Conservation (phyloP, 2,888 invertebrate species). For the Ashinkailepas kermadecensis region DNA sequence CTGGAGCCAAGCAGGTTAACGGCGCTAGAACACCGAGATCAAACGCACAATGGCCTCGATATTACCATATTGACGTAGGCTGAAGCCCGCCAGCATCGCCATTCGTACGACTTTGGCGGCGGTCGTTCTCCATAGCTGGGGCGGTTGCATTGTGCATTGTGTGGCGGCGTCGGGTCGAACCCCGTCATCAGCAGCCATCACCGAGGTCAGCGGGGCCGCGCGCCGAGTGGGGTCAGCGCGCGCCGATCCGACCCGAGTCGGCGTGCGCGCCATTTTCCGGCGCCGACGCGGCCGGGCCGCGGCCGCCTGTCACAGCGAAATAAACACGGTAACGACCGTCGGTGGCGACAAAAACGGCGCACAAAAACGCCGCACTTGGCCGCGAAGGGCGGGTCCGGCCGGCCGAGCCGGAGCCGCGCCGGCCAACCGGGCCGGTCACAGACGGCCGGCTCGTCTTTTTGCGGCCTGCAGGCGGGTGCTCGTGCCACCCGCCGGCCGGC, state of each 20-base stretch:
- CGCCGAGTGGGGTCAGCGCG: no score
- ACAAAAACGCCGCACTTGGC: background rate
- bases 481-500: background rate
- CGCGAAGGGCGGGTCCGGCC: background rate
- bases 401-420: background rate
- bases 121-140: no score
- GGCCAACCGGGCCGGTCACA: background rate
- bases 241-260: background rate
- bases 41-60: no score
- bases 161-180: no score
- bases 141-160: no score
- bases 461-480: background rate
- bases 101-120: no score
- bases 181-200: background rate
- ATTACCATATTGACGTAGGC: no score
- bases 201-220: background rate
- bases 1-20: no score
- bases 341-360: background rate
- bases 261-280: no score
- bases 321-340: background rate
- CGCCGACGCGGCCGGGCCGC: background rate
- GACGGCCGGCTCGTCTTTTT: background rate
- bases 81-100: no score
- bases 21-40: no score
- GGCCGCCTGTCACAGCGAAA: constrained; percentile 1